Conservation (phyloP, 2,888 invertebrate genomes). For the Ochropacha duplaris region DNA sequence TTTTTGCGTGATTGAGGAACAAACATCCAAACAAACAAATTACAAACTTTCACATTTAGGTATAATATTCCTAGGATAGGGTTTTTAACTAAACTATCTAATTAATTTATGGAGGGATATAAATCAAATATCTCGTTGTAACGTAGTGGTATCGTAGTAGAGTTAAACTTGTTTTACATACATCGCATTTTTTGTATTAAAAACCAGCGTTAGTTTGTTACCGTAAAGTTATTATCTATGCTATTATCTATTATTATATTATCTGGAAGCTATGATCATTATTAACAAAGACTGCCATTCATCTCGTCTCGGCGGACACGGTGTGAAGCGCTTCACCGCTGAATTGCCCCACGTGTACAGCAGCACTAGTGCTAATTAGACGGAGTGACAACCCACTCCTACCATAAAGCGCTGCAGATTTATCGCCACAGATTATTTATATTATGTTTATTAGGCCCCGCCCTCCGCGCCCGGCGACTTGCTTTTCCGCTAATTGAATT, state of each 20-base stretch:
- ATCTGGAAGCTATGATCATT: neutral
- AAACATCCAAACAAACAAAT: no score
- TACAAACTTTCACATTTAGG: no score
- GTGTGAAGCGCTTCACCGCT: slow-evolving; percentile 41
- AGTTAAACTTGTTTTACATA: no score
- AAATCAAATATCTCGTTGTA: no score
- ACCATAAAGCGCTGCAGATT: slow-evolving; percentile 82
- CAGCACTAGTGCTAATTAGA: slow-evolving; percentile 80
- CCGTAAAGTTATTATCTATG: no score
- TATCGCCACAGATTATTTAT: slow-evolving; percentile 82
- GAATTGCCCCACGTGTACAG: slow-evolving; percentile 34
- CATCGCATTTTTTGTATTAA: neutral
- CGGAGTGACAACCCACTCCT: slow-evolving; percentile 82
- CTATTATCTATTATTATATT: no score
- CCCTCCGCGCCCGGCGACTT: slow-evolving; percentile 59
- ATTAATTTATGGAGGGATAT: no score
- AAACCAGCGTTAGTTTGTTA: neutral
- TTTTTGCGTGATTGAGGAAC: no score
- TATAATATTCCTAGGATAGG: no score
- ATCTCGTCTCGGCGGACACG: slow-evolving; percentile 4
- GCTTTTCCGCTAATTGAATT: slow-evolving; percentile 81
- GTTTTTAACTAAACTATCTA: neutral
- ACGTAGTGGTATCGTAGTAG: no score
- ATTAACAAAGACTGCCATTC: neutral
- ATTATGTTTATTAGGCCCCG: slow-evolving; percentile 81